These are phyloP conservation scores for Podabrus alpinus DNA, from an alignment of 2,888 invertebrate genomes.

Conservation along the genomic window DNA sequence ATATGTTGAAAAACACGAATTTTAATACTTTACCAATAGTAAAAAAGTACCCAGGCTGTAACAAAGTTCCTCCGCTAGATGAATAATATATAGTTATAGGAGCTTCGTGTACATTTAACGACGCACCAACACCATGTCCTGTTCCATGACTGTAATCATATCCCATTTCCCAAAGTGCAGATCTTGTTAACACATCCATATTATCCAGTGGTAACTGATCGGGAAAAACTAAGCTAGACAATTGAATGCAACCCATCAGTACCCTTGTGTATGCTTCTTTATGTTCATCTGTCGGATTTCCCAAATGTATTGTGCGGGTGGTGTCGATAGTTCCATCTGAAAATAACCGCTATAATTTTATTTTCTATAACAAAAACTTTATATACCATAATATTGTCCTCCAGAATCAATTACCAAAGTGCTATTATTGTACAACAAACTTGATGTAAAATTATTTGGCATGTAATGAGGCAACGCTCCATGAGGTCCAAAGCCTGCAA, in stretches of 20 bases:
- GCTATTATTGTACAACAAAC: slow-evolving; percentile 71
- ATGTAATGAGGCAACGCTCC: slow-evolving; percentile 88
- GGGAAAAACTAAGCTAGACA: slow-evolving; percentile 76
- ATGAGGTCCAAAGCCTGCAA: slow-evolving; percentile 85
- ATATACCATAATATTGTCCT: slow-evolving; percentile 82
- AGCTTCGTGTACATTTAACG: slow-evolving; percentile 83
- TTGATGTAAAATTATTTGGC: slow-evolving; percentile 69
- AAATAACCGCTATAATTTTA: slow-evolving; percentile 7
- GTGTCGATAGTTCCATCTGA: slow-evolving; percentile 91
- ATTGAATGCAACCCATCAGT: slow-evolving; percentile 72
- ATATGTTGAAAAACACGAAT: background rate
- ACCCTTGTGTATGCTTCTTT: slow-evolving; percentile 85
- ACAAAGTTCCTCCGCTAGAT: slow-evolving; percentile 61
- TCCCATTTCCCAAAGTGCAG: slow-evolving; percentile 80
- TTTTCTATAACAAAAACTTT: slow-evolving; percentile 20
- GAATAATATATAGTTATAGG: slow-evolving; percentile 74
- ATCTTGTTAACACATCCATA: slow-evolving; percentile 78
- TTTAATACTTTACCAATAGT: slow-evolving; percentile 65
- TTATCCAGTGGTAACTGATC: slow-evolving; percentile 69
- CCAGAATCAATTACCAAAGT: slow-evolving; percentile 92
- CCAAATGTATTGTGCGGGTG: slow-evolving; percentile 87
- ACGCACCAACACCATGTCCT: slow-evolving; percentile 87
- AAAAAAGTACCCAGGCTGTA: slow-evolving; percentile 77
- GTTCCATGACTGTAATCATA: slow-evolving; percentile 91
- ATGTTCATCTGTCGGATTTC: slow-evolving; percentile 72